Base-by-base conservation (phyloP, 30 jellyfish, hydroid and myxozoan genomes). In the Aurelia sp. region DNA sequence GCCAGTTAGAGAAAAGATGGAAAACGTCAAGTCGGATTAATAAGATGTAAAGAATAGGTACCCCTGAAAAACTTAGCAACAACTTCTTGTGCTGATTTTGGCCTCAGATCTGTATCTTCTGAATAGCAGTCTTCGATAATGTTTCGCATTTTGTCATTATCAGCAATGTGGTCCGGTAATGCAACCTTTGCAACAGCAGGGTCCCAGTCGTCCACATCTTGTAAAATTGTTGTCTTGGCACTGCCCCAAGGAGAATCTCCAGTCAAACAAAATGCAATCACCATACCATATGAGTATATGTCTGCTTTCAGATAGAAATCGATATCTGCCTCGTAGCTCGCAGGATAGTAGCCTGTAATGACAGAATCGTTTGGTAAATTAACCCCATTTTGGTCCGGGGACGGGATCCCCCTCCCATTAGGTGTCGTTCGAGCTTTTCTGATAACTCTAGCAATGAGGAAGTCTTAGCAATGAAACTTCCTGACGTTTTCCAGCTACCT, bases 221-320 rank as follows among this genome's bases (percentile, higher is more conserved):
- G 78, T 19, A 89, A 62, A 40, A 74, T 66, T 8, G 90, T 82
- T n/a, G 97, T 89, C 8, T 40, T 76, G 10, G 47, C 90, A 60
- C 33, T 60, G 48, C 84, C 77, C 93, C 93, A 89, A 3, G 97
- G 97, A 50, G 88, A 74, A 10, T 74, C 85, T 11, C 97, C 90
- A 30, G 97, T 81, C 62, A 89, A 70, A 72, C 97, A 89, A 70
- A 78, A 89, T 13, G 97, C 97, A 44, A 89, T 41, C 27, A 89
- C 97, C 91, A 81, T 71, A 7, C 97, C 97, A 62, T 80, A 89
- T 6, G 97, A 74, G 60, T 78, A 89, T 12, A 89, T 66, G 60
- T 89, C 97, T 18, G 90, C 97, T 82, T 73, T 81, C 35, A 89
- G 81, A 66, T 81, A 89, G 74, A 84, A 84, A 40, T 68, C 93